Evolutionary conservation across 1,140 invertebrate genomes (phyloP), one percentile per base, ranked within the genome.

Genomic region (Zaprionus gabonicus): DNA sequence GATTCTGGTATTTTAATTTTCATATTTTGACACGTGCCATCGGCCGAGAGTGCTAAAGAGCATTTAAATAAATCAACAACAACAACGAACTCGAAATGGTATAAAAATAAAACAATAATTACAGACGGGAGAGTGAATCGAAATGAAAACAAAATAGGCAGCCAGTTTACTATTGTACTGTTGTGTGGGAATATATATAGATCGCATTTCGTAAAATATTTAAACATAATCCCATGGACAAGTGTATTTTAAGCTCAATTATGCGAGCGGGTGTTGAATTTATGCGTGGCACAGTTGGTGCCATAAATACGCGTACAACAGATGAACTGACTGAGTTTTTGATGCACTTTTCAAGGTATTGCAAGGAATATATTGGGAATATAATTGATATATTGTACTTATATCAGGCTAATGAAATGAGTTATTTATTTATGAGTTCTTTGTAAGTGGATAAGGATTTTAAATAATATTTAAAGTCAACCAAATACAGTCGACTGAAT

Each of bases 191-290:
- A 23, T 23, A 23, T 41, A 15, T 2, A n/a, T 4, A 2, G 15
- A 76, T 81, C 75, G 70, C 81, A 82, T 76, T 72, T 64, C 80
- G 72, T 87, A 66, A 71, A 82, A 82, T 87, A 86, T 87, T 87
- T 72, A 88, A 78, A 70, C 67, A 74, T 83, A 87, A 88, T 87
- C 84, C 78, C 84, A 88, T 82, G 71, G 77, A 87, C 84, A 80
- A 80, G 84, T 83, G 83, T 80, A 75, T 83, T 83, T 87, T 78
- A 78, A 88, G 80, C 73, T 76, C 87, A 87, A 88, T 78, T 87
- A 88, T 70, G 80, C 44, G 55, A 71, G 55, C 56, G 71, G 36
- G 44, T 46, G 44, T 41, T 57, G 53, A 87, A 82, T 82, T 87
- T 76, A 80, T 87, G 70, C 36, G 13, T 20, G 12, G 38, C 82